Evolutionary conservation across 2,797 vertebrate genomes (phyloP), one percentile per base, ranked within the genome.

Genomic region (Catamblyrhynchus diadema): DNA sequence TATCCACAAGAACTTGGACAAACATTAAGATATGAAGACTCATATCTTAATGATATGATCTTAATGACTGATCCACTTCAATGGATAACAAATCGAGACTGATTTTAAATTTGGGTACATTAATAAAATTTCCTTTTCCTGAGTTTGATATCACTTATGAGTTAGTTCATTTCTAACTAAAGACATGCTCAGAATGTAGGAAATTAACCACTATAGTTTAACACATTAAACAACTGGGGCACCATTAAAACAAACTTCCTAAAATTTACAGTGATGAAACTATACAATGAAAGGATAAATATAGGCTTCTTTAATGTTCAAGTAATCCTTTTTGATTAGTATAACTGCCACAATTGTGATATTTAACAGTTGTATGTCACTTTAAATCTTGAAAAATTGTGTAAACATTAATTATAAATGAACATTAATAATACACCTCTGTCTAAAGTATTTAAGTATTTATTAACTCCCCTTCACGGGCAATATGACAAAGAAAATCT

Each of bases 401-500:
- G 28, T 81, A 81, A 88, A 65, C 47, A 91, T 97, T 65, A 93
- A 93, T 92, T 91, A 95, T 95, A 85, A 83, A 96, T 94, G 79
- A 94, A 74, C 91, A 94, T 94, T 91, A 96, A 94, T 91, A 95
- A 95, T 92, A 94, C 35, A 95, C 75, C 30, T 91, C 75, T 71
- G 72, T 57, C 79, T 95, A 61, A 96, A 92, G 45, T 92, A 91
- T 79, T 95, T 94, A 95, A 95, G 60, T 93, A 92, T 96, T 96
- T 93, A 94, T 96, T 86, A 89, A 81, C 45, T 70, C 72, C 73
- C 73, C 83, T 88, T 92, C 66, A 80, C 4, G 33, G 7, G 32
- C 1, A 1, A n/a, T 61, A 77, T 80, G 86, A 78, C 51, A 93
- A 84, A 79, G 27, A 41, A 25, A 83, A 61, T 71, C 72, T 88